These are phyloP conservation scores for Benitochromis conjunctus DNA, from an alignment of 2,113 vertebrate genomes.

Conservation along the genomic window DNA sequence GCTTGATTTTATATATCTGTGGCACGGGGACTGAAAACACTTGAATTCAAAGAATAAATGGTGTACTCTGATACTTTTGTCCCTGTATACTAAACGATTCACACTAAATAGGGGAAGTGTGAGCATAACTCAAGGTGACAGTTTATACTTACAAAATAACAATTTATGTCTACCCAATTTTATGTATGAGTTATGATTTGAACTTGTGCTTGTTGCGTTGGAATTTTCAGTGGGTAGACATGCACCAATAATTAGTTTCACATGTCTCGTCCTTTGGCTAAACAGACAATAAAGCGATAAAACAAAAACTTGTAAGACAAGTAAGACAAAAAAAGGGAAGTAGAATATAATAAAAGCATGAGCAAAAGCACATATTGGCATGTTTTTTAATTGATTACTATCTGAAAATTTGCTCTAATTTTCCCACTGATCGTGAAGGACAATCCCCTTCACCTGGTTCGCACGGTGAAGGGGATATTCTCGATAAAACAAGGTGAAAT, in stretches of 20 bases:
- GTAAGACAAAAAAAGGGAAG: too few species aligned
- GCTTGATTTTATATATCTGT: not conserved
- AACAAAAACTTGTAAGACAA: not conserved
- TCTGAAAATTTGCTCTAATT: not conserved
- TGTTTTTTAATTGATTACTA: not conserved
- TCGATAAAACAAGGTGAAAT: not conserved
- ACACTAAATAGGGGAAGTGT: not conserved
- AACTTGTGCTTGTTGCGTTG: not conserved
- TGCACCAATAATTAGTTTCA: not conserved
- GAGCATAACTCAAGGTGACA: not conserved
- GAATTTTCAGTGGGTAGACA: not conserved
- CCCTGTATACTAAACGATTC: not conserved
- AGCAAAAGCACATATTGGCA: accelerated
- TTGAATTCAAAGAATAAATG: not conserved
- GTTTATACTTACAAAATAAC: not conserved
- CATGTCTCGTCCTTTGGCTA: not conserved
- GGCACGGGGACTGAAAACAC: not conserved
- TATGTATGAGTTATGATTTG: not conserved
- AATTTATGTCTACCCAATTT: not conserved
- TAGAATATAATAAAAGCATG: not conserved
- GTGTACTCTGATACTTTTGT: not conserved
- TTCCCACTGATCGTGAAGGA: not conserved
- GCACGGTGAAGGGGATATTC: not conserved
- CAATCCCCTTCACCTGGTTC: not conserved
- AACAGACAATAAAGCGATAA: not conserved